Conservation (phyloP, 2,888 invertebrate species). For the Hydropsyche betteni region DNA sequence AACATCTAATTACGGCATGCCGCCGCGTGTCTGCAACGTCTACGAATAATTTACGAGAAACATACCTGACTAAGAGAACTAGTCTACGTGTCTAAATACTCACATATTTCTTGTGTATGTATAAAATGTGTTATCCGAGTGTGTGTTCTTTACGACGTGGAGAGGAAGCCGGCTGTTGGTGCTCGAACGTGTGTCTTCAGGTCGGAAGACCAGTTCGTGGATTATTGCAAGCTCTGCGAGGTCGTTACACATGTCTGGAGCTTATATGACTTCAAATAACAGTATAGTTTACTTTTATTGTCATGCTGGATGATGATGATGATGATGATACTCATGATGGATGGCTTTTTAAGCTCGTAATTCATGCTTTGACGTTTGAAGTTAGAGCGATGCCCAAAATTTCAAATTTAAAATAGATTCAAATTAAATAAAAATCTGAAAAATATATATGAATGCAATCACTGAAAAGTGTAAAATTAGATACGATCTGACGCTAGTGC, state of each 20-base stretch:
- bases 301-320: neutral
- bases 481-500: neutral
- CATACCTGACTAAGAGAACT: conserved; percentile 29
- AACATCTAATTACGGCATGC: conserved; percentile 29
- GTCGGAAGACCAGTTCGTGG: conserved; percentile 6
- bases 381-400: no score
- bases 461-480: neutral
- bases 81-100: neutral
- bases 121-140: neutral
- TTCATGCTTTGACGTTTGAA: no score
- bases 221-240: conserved; percentile 2
- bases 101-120: no score
- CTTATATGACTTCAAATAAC: neutral
- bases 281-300: neutral
- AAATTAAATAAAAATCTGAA: no score
- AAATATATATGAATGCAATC: no score
- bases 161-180: no score
- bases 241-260: conserved; percentile 6
- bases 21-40: conserved; percentile 32
- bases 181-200: no score
- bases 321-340: neutral
- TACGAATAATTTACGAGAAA: conserved; percentile 36
- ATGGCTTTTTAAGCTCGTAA: no score
- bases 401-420: no score
- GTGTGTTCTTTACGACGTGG: conserved; percentile 11